A percentile compares a stretch with the other conserved stretches of the same genome.
phyloP scores from a whole-genome alignment of 2,797 vertebrate genomes.

The Benthosema pterotum region DNA sequence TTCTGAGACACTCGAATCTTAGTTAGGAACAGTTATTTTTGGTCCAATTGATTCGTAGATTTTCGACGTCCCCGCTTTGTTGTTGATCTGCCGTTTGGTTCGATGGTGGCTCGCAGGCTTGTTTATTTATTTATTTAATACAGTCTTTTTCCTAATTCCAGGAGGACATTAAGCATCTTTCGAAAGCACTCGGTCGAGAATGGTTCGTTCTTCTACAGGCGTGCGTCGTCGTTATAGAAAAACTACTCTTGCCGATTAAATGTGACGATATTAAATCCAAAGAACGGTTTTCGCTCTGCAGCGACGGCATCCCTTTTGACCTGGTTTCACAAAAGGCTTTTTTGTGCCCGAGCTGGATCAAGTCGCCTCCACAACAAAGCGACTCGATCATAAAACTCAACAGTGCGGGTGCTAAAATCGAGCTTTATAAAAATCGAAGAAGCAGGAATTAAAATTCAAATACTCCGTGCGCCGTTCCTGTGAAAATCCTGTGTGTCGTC shows the following conservation, averaged over 20 bases:
- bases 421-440: neutral
- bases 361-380: constrained; percentile 66
- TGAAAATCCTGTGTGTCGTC: neutral
- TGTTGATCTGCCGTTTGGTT: constrained; percentile 39
- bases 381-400: constrained; percentile 63
- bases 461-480: constrained; percentile 12
- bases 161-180: constrained; percentile 51
- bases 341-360: constrained; percentile 55
- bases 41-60: constrained; percentile 23
- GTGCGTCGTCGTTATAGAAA: constrained; percentile 65
- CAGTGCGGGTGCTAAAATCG: constrained; percentile 29
- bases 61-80: constrained; percentile 46
- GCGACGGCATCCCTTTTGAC: constrained; percentile 83
- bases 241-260: constrained; percentile 75
- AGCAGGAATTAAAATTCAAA: constrained; percentile 9
- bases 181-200: constrained; percentile 74
- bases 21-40: neutral
- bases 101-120: constrained; percentile 36
- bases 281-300: constrained; percentile 71
- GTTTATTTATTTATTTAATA: neutral
- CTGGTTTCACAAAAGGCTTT: constrained; percentile 53
- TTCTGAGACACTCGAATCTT: neutral
- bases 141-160: constrained; percentile 26
- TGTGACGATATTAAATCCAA: constrained; percentile 76
- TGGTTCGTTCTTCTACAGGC: constrained; percentile 60